Evolutionary conservation across 1,140 invertebrate species (phyloP).

Genomic region (Drosophila punjabiensis): DNA sequence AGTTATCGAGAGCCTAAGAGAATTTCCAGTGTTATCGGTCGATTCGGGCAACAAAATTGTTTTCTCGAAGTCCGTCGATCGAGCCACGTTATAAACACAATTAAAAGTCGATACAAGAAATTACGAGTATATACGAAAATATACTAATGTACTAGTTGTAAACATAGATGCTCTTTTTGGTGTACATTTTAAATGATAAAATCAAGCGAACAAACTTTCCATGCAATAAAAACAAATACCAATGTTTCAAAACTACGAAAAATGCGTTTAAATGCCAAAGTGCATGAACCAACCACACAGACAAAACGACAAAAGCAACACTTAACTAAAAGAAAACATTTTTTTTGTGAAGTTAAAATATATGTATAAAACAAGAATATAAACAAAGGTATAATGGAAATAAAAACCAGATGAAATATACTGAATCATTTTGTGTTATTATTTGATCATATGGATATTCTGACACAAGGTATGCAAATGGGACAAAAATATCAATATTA

Average conservation of each 20-base stretch:
- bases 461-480: not conserved
- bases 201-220: constrained; percentile 52
- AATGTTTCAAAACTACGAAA: constrained; percentile 59
- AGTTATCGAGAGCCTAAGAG: constrained; percentile 44
- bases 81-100: constrained; percentile 33
- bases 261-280: constrained; percentile 58
- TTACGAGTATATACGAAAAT: constrained; percentile 45
- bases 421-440: constrained; percentile 19
- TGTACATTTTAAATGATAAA: constrained; percentile 72
- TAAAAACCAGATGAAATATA: constrained; percentile 40
- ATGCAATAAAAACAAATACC: constrained; percentile 48
- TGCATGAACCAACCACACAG: constrained; percentile 53
- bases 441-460: not conserved
- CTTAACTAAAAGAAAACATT: constrained; percentile 63
- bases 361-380: constrained; percentile 61
- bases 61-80: constrained; percentile 11
- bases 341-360: constrained; percentile 81
- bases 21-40: constrained; percentile 58
- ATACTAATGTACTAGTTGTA: constrained; percentile 65
- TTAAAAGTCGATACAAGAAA: constrained; percentile 43
- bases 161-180: constrained; percentile 74
- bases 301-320: constrained; percentile 26
- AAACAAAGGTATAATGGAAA: constrained; percentile 39
- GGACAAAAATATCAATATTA: not conserved
- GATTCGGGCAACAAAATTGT: not conserved